These are phyloP conservation scores for Pocillopora damicornis DNA, from an alignment of 64 coral and sea anemone species.

Conservation along the genomic window DNA sequence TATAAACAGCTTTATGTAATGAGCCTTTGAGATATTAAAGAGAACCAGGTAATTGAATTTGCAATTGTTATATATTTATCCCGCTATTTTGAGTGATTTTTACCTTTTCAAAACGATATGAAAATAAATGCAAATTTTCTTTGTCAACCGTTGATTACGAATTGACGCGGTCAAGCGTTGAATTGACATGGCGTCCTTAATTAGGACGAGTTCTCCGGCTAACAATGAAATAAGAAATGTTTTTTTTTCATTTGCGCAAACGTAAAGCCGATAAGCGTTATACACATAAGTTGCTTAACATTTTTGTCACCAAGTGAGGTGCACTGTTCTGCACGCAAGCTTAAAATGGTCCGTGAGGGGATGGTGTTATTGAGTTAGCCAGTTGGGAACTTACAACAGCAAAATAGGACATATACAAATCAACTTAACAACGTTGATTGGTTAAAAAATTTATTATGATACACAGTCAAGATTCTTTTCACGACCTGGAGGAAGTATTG, in stretches of 20 bases:
- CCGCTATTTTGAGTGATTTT: not conserved
- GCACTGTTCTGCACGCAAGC: too few species aligned
- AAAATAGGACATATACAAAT: too few species aligned
- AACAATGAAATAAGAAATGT: not conserved
- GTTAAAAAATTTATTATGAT: not conserved
- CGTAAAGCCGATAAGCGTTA: not conserved
- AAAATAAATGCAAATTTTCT: not conserved
- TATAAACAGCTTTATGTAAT: not conserved
- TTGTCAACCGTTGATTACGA: not conserved
- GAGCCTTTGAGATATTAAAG: not conserved
- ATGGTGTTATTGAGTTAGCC: too few species aligned
- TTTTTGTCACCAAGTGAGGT: not conserved
- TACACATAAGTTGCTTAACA: not conserved
- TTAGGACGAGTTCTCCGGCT: not conserved
- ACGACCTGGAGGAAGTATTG: conserved; percentile 16
- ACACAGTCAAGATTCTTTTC: not conserved
- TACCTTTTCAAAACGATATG: not conserved
- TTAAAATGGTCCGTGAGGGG: too few species aligned
- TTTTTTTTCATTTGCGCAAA: not conserved
- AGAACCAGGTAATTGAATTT: not conserved
- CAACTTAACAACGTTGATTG: too few species aligned
- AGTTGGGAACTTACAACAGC: too few species aligned
- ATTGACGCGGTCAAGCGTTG: not conserved
- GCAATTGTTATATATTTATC: not conserved
- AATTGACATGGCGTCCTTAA: not conserved